A percentile compares a stretch with the other conserved stretches of the same genome.
phyloP scores from a whole-genome alignment of 2,113 vertebrate species.

The Nerophis lumbriciformis region DNA sequence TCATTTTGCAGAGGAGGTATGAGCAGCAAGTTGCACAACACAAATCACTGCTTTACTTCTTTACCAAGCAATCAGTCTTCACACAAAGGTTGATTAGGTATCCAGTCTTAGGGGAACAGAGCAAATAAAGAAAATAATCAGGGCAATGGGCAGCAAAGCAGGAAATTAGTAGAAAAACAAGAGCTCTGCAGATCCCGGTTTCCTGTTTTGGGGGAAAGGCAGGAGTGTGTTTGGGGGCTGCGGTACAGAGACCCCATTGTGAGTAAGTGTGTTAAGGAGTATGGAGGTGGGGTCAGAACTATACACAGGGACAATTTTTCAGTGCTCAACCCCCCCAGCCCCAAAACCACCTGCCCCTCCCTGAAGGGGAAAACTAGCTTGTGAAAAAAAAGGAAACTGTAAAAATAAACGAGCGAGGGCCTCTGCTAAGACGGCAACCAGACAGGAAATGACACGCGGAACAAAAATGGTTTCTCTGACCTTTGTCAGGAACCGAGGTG shows the following conservation, averaged over 20 bases:
- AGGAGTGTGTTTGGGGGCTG: conserved; percentile 59
- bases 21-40: neutral
- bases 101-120: conserved; percentile 59
- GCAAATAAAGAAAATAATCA: conserved; percentile 72
- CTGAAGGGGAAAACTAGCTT: conserved; percentile 61
- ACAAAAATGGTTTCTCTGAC: conserved; percentile 69
- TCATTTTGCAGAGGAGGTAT: conserved; percentile 13
- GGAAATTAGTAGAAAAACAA: conserved; percentile 79
- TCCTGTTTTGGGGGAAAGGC: conserved; percentile 75
- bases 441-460: conserved; percentile 75
- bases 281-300: conserved; percentile 61
- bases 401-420: conserved; percentile 76
- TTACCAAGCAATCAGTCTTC: conserved; percentile 21
- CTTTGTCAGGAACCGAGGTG: conserved; percentile 56
- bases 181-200: conserved; percentile 69
- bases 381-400: conserved; percentile 73
- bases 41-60: neutral
- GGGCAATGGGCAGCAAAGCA: conserved; percentile 71
- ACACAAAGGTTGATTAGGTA: conserved; percentile 51
- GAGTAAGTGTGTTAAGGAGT: conserved; percentile 67
- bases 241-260: conserved; percentile 78
- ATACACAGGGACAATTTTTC: conserved; percentile 61
- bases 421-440: conserved; percentile 60
- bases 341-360: conserved; percentile 63
- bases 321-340: conserved; percentile 41